Percentiles rank a stretch among this genome's conserved stretches.
Conservation (phyloP, 2,113 vertebrate species). For the Onychostruthus taczanowskii region DNA sequence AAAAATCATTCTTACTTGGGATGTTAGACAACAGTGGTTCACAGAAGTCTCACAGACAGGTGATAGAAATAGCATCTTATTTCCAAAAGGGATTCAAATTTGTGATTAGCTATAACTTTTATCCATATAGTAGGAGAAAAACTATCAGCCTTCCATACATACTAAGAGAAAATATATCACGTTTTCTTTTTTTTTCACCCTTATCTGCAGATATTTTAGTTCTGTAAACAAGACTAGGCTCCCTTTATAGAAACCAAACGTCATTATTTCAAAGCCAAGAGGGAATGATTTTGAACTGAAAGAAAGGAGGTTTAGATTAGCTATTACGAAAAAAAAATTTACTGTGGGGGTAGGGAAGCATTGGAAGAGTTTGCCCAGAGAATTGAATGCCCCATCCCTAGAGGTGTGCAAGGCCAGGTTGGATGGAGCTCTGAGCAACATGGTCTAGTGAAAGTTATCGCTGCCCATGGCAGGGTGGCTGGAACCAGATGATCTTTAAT, state of each 20-base stretch:
- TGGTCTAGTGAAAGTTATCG: neutral
- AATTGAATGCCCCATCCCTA: no score
- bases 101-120: neutral
- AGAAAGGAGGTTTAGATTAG: neutral
- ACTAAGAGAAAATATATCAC: neutral
- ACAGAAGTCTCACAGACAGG: neutral
- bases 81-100: neutral
- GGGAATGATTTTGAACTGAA: neutral
- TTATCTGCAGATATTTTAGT: neutral
- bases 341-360: neutral
- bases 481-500: neutral
- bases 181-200: neutral
- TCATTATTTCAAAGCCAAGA: neutral
- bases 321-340: neutral
- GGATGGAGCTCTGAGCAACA: neutral
- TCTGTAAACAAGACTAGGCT: neutral
- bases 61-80: neutral
- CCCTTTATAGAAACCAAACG: neutral
- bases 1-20: neutral
- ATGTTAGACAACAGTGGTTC: neutral
- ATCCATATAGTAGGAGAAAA: neutral
- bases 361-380: neutral
- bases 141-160: neutral
- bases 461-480: neutral
- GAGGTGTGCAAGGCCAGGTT: neutral